Base-by-base conservation (phyloP, 1,140 invertebrate genomes). In the Meloidogyne exigua region DNA sequence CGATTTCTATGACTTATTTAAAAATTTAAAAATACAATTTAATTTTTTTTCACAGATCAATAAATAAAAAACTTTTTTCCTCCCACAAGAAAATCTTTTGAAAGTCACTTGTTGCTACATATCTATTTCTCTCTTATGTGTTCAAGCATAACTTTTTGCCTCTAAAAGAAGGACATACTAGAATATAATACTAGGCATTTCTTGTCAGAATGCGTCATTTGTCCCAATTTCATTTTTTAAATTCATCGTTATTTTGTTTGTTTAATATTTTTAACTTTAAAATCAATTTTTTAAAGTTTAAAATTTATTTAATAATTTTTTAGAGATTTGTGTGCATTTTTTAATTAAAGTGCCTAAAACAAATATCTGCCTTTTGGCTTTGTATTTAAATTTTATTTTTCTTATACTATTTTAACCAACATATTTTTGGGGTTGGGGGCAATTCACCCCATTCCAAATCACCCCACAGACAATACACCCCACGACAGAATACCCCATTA, bases 341-440 rank as follows among this genome's bases (percentile, higher is more conserved):
- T 32, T 32, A 32, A 32, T 32, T 32, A 32, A 32, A 32, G 28
- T 32, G 28, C 28, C 28, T 32, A 32, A 32, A 32, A 39, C 9
- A 9, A 39, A 9, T 10, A 39, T 39, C 10, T 39, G 28, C 26
- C 26, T 68, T 44, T 12, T 18, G 57, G 49, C 36, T 65, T 26
- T 73, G n/a, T 65, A 64, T 65, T 23, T 42, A n/a, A 49, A 23
- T n/a, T 73, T n/a, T 42, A 15, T 64, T 63, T 32, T 73, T 23
- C 57, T 25, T 10, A 67, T 39, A 68, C 39, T 68, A 7, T 68
- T 39, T 28, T 39, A 57, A 57, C 1, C 49, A 57, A 57, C 4
- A n/a, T 57, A n/a, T 57, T n/a, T n/a, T n/a, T n/a, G n/a, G n/a
- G n/a, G n/a, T n/a, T n/a, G n/a, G n/a, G n/a, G n/a, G n/a, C n/a